Base-by-base conservation (phyloP, 64 coral and sea anemone genomes). In the Astreopora myriophthalma region DNA sequence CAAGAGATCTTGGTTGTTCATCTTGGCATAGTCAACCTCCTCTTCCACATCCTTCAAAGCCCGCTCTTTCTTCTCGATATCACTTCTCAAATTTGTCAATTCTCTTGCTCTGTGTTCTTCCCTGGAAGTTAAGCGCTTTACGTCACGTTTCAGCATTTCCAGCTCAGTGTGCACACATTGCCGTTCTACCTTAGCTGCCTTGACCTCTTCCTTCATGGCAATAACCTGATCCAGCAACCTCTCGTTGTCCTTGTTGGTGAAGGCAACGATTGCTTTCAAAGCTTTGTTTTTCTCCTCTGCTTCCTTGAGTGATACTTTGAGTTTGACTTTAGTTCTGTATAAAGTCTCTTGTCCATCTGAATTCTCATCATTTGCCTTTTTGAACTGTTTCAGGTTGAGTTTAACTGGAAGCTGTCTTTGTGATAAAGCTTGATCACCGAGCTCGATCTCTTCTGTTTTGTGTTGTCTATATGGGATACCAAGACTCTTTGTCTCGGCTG, bases 101-200 rank as follows among this genome's bases (percentile, higher is more conserved):
- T 80, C 76, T 22, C 76, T 80, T 34, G 58, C 48, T 19, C 34
- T 80, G 76, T 60, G 60, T 60, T 80, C 49, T 22, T 80, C 48
- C 13, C 8, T 61, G 16, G 51, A 58, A 20, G 30, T 16, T n/a
- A 60, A 29, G 20, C 29, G 28, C 44, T 58, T 20, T 35, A 60
- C 0, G 2, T 80, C 51, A 61, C 1, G 29, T 60, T 80, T 58
- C 17, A 20, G n/a, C 1, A 1, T 52, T 12, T 60, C 48, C 16
- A 60, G 14, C 29, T 80, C 76, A 33, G 27, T n/a, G 11, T 60
- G 28, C 14, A n/a, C 17, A 34, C 0, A 20, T 61, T 58, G 16
- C 9, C 20, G 32, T 19, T 34, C 51, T 16, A 20, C 60, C 20
- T 61, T 20, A 22, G 8, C 29, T 30, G 48, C 29, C 16, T 35